Conservation (phyloP, 2,113 vertebrate species). For the Phalacrocorax brasilianus region DNA sequence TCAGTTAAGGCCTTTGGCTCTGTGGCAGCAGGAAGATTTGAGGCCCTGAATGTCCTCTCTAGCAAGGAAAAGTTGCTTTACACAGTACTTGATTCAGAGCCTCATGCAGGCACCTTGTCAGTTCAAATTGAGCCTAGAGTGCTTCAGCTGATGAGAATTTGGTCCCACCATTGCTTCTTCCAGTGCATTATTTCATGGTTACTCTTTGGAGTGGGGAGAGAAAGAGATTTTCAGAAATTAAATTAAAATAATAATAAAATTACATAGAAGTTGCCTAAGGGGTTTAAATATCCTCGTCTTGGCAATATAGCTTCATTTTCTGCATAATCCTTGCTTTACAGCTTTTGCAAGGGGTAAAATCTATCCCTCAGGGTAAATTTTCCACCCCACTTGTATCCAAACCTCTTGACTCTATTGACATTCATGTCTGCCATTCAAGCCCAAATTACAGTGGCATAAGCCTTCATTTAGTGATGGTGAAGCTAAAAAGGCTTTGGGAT, state of each 20-base stretch:
- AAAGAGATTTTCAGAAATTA: conserved; percentile 39
- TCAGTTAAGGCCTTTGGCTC: not conserved
- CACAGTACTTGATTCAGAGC: not conserved
- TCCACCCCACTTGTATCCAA: conserved; percentile 53
- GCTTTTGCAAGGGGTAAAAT: conserved; percentile 50
- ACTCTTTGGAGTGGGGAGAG: not conserved
- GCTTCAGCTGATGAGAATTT: not conserved
- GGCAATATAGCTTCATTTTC: conserved; percentile 15
- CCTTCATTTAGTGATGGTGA: conserved; percentile 11
- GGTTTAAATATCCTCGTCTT: conserved; percentile 12
- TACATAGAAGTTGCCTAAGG: not conserved
- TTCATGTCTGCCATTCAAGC: conserved; percentile 47
- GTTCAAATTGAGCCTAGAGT: not conserved
- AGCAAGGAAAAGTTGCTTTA: not conserved
- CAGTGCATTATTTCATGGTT: not conserved
- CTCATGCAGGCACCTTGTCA: not conserved
- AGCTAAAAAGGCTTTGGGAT: conserved; percentile 44
- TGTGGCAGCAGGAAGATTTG: not conserved
- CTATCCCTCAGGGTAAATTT: conserved; percentile 10
- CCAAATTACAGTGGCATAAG: conserved; percentile 57
- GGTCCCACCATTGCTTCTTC: not conserved
- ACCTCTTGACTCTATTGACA: conserved; percentile 45
- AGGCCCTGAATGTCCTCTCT: not conserved
- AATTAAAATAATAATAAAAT: conserved; percentile 50
- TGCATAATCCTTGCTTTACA: conserved; percentile 35